Percentiles rank a stretch among this genome's conserved stretches.
Evolutionary conservation across 2,113 vertebrate species (phyloP).

Genomic region (Malaclemys terrapin): DNA sequence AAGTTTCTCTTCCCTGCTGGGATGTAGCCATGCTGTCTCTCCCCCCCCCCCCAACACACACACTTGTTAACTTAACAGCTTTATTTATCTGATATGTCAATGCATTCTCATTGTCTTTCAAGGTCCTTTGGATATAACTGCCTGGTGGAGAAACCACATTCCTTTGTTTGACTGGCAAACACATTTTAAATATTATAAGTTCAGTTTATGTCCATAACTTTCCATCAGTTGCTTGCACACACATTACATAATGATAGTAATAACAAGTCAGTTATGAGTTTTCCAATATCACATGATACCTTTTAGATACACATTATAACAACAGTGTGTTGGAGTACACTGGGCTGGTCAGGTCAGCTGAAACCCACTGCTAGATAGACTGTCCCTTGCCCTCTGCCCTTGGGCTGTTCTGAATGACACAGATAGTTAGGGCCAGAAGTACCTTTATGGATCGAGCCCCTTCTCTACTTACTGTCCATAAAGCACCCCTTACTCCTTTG

Average conservation of each 20-base stretch:
- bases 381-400: not conserved
- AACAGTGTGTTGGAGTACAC: not conserved
- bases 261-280: not conserved
- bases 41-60: no score
- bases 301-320: not conserved
- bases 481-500: fast-evolving
- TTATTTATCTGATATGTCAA: not conserved
- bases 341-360: not conserved
- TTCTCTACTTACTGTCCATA: not conserved
- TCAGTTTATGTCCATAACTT: not conserved
- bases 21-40: not conserved
- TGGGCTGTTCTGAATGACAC: no score
- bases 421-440: no score
- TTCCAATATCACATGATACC: not conserved
- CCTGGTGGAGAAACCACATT: not conserved
- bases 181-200: not conserved
- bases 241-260: not conserved
- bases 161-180: not conserved
- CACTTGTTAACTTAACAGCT: not conserved
- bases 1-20: not conserved
- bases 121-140: not conserved
- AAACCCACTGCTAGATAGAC: no score
- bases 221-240: not conserved
- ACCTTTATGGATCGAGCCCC: not conserved
- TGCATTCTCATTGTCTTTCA: not conserved